Percentiles rank a stretch among this genome's conserved stretches.
These are phyloP conservation scores for Phenganax subtilis DNA, from an alignment of 92 coral and sea anemone species.

Conservation along the genomic window DNA sequence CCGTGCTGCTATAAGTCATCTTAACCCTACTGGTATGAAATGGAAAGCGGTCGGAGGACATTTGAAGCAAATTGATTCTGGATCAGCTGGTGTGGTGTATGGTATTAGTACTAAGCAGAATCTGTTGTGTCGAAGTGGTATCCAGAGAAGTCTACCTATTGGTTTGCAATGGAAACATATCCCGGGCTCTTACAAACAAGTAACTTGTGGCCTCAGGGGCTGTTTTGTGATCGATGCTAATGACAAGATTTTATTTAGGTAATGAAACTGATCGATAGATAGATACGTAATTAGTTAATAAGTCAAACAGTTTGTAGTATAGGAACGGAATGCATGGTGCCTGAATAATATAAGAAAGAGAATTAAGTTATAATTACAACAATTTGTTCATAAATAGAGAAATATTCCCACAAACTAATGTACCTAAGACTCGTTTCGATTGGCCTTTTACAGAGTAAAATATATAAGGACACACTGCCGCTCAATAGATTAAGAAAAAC, in stretches of 20 bases:
- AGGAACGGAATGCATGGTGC: no score
- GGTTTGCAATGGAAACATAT: constrained; percentile 37
- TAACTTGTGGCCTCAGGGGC: constrained; percentile 25
- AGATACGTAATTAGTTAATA: no score
- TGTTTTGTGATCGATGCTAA: constrained; percentile 10
- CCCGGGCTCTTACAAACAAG: constrained; percentile 25
- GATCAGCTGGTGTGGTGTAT: constrained; percentile 27
- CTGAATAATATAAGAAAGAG: no score
- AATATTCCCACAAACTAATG: no score
- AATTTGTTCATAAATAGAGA: no score
- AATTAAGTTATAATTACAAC: no score
- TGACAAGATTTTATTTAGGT: neutral
- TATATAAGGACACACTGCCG: no score
- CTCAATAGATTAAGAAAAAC: no score
- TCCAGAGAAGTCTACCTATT: neutral
- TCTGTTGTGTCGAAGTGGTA: constrained; percentile 30
- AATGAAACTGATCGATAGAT: no score
- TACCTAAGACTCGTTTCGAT: no score
- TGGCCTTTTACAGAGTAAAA: no score
- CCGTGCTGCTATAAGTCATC: constrained; percentile 26
- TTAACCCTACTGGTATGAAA: constrained; percentile 35
- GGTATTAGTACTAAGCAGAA: constrained; percentile 7
- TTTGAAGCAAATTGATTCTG: constrained; percentile 29
- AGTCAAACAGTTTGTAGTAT: no score
- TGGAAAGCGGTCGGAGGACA: constrained; percentile 21